Conservation (phyloP, 1,140 invertebrate genomes). For the Armadillidium nasatum region DNA sequence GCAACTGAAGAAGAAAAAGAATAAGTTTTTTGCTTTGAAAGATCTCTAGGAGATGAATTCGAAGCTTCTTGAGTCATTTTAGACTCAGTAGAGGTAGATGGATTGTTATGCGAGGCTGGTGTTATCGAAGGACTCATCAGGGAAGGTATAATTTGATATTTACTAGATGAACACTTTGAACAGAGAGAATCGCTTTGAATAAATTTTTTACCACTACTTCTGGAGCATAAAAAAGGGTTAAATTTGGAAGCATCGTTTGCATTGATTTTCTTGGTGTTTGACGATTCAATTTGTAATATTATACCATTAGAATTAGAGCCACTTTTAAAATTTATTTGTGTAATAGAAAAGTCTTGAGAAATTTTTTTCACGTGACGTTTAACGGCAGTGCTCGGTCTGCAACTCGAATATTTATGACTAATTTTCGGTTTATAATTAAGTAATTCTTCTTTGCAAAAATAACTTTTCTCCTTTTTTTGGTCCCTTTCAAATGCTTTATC, state of each 20-base stretch:
- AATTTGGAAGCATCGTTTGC: not conserved
- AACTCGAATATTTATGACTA: too few species aligned
- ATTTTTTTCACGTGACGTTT: slow-evolving; percentile 41
- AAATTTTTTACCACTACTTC: slow-evolving; percentile 6
- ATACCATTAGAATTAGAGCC: slow-evolving; percentile 17
- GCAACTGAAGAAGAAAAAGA: not conserved
- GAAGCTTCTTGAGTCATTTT: not conserved
- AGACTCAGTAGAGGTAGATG: not conserved
- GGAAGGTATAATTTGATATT: too few species aligned
- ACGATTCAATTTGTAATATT: slow-evolving; percentile 20
- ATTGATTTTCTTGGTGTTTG: not conserved
- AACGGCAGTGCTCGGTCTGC: slow-evolving; percentile 25
- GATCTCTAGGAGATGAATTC: not conserved
- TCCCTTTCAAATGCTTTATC: too few species aligned
- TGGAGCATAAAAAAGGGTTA: slow-evolving; percentile 12
- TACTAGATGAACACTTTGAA: too few species aligned
- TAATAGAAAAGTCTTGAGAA: slow-evolving; percentile 41
- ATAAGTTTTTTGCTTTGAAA: not conserved
- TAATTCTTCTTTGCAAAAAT: too few species aligned
- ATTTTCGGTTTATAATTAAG: too few species aligned
- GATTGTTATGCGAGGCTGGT: not conserved
- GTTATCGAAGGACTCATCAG: not conserved
- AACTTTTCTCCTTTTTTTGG: too few species aligned
- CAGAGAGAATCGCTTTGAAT: too few species aligned
- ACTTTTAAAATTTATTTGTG: slow-evolving; percentile 38